phyloP scores from a whole-genome alignment of 1,140 invertebrate genomes.

The Gonioctena quinquepunctata region DNA sequence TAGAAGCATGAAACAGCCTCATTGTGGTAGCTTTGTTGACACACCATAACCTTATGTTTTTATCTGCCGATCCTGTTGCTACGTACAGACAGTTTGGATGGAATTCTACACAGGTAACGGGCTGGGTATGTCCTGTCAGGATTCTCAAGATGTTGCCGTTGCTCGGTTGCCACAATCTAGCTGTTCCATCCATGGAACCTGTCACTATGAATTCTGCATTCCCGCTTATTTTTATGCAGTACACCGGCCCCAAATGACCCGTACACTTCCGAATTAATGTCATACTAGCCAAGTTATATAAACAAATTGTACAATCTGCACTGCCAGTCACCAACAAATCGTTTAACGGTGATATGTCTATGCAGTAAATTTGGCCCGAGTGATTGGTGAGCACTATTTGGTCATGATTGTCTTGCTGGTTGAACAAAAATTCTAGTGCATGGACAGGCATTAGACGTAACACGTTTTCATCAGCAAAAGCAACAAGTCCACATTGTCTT shows the following conservation, averaged over 20 bases:
- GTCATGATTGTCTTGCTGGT: slow-evolving; percentile 16
- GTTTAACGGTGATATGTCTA: slow-evolving; percentile 33
- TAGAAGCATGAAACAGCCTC: slow-evolving; percentile 65
- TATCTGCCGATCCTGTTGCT: slow-evolving; percentile 71
- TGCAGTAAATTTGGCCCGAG: slow-evolving; percentile 43
- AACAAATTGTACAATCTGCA: slow-evolving; percentile 42
- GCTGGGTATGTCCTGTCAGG: slow-evolving; percentile 80
- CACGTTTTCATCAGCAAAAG: slow-evolving; percentile 46
- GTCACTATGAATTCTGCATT: slow-evolving; percentile 77
- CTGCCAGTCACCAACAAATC: slow-evolving; percentile 43
- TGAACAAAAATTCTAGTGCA: slow-evolving; percentile 27
- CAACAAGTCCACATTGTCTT: slow-evolving; percentile 37
- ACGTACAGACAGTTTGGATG: slow-evolving; percentile 72
- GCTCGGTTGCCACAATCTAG: slow-evolving; percentile 83
- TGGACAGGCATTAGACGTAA: slow-evolving; percentile 36
- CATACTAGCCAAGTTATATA: slow-evolving; percentile 35
- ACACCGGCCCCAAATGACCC: slow-evolving; percentile 86
- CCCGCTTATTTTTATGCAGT: slow-evolving; percentile 78
- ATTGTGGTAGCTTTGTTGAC: slow-evolving; percentile 65
- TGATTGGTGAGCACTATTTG: slow-evolving; percentile 45
- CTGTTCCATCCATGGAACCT: slow-evolving; percentile 82
- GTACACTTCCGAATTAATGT: slow-evolving; percentile 55
- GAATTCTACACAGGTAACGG: slow-evolving; percentile 79
- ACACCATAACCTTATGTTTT: slow-evolving; percentile 69
- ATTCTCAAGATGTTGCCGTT: slow-evolving; percentile 77